Percentiles rank a stretch among this genome's conserved stretches.
Evolutionary conservation across 2,888 invertebrate genomes (phyloP).

Genomic region (Leucania comma): DNA sequence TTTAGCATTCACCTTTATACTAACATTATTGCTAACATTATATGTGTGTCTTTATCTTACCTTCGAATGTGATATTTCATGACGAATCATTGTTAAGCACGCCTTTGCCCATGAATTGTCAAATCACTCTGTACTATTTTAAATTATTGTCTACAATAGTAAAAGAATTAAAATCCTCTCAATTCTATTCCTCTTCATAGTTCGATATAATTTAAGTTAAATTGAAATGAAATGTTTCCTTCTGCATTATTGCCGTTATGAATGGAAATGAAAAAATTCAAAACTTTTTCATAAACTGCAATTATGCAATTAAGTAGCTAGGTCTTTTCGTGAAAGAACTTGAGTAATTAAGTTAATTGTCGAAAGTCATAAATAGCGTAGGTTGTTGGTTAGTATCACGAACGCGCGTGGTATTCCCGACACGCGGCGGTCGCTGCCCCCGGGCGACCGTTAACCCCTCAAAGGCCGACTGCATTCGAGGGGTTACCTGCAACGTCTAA

Average conservation of each 20-base stretch:
- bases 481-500: conserved; percentile 53
- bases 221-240: not conserved
- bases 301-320: conserved; percentile 7
- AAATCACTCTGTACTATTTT: too few species aligned
- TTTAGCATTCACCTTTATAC: too few species aligned
- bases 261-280: conserved; percentile 1
- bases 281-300: not conserved
- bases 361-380: conserved; percentile 26
- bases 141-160: too few species aligned
- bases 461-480: conserved; percentile 47
- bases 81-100: too few species aligned
- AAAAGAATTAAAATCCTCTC: too few species aligned
- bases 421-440: conserved; percentile 48
- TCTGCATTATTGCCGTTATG: not conserved
- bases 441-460: conserved; percentile 60
- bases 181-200: not conserved
- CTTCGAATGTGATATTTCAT: too few species aligned
- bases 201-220: not conserved
- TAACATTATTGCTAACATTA: too few species aligned
- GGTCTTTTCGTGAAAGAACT: conserved; percentile 18
- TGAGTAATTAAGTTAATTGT: conserved; percentile 40
- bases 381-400: conserved; percentile 32
- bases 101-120: too few species aligned
- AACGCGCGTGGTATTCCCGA: conserved; percentile 31
- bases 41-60: too few species aligned